These are phyloP conservation scores for Drosophila recens DNA, from an alignment of 2,888 invertebrate species.

Conservation along the genomic window DNA sequence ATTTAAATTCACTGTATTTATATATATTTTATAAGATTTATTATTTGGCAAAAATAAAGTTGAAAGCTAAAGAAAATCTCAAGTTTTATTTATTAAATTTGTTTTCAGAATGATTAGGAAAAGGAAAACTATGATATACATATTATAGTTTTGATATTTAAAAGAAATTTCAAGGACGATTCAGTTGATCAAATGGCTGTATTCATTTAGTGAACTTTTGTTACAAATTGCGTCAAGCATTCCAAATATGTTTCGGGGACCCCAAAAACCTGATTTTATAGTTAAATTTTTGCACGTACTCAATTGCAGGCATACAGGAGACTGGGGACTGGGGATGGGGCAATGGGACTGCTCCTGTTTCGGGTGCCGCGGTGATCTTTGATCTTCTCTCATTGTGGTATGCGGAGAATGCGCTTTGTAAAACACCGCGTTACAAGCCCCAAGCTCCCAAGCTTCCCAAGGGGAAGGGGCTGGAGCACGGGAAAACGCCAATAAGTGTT, in stretches of 20 bases:
- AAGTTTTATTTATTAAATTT: slow-evolving; percentile 3
- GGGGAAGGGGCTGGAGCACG: slow-evolving; percentile 15
- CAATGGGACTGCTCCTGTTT: slow-evolving; percentile 50
- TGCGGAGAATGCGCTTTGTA: slow-evolving; percentile 78
- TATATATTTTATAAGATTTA: slow-evolving; percentile 40
- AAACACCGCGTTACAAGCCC: slow-evolving; percentile 74
- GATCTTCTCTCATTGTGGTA: slow-evolving; percentile 68
- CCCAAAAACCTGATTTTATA: slow-evolving; percentile 72
- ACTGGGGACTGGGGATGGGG: slow-evolving; percentile 12
- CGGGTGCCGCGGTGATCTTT: slow-evolving; percentile 78
- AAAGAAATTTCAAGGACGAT: slow-evolving; percentile 44
- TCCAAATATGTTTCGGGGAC: slow-evolving; percentile 47
- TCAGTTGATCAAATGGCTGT: slow-evolving; percentile 23
- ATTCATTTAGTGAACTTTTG: slow-evolving; percentile 40
- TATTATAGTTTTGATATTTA: not conserved
- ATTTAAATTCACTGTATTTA: slow-evolving; percentile 51
- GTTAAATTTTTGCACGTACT: slow-evolving; percentile 71
- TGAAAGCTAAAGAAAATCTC: slow-evolving; percentile 53
- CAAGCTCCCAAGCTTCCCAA: not conserved
- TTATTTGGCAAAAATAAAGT: slow-evolving; percentile 68
- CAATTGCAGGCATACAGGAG: slow-evolving; percentile 53
- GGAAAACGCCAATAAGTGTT: slow-evolving; percentile 78
- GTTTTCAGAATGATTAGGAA: not conserved
- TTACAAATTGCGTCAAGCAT: slow-evolving; percentile 58
- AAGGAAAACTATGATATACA: not conserved